Percentiles rank a stretch among this genome's conserved stretches.
Conservation (phyloP, 53 echinoderm and acorn worm species). For the Mesocentrotus franciscanus region DNA sequence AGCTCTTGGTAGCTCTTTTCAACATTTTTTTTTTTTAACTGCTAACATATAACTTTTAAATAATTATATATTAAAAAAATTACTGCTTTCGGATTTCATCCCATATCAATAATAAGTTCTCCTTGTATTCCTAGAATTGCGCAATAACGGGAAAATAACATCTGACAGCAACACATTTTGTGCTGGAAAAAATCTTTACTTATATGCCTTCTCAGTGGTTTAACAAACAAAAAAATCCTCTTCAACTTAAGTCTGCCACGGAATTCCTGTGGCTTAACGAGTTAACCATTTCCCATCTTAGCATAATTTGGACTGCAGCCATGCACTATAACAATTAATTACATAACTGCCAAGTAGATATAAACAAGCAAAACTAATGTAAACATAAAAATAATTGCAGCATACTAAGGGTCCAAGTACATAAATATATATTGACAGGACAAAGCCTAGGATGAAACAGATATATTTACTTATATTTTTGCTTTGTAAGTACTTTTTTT, state of each 20-base stretch:
- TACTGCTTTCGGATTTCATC: background rate
- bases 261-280: background rate
- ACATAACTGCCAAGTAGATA: background rate
- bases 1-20: too few species aligned
- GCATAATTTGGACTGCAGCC: background rate
- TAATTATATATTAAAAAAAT: too few species aligned
- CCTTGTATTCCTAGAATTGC: background rate
- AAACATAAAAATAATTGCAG: conserved; percentile 3
- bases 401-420: background rate
- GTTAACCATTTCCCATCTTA: too few species aligned
- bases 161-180: background rate
- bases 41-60: too few species aligned
- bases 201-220: too few species aligned
- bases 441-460: background rate
- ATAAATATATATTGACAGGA: conserved; percentile 10
- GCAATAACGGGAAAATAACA: background rate
- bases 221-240: background rate
- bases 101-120: background rate
- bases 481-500: background rate
- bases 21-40: too few species aligned
- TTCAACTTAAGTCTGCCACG: background rate
- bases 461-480: background rate
- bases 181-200: background rate
- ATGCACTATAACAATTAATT: background rate
- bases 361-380: background rate